Base-by-base conservation (phyloP, 2,797 vertebrate species). In the Arrhamphus sclerolepis region DNA sequence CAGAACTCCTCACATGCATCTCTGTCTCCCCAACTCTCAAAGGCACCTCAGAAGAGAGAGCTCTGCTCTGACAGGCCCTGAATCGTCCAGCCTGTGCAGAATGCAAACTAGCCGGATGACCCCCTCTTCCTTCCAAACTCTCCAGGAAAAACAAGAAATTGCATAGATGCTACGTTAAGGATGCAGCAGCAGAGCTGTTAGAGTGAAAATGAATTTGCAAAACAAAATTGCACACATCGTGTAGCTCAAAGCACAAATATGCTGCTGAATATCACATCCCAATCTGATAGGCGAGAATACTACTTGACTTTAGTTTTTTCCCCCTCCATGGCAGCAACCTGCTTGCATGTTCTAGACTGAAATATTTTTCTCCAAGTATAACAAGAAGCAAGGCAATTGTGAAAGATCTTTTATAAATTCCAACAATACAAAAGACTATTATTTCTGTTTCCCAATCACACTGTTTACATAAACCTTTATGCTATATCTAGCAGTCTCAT, bases 91-190 rank as follows among this genome's bases (percentile, higher is more conserved):
- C 71, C 70, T 83, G 82, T 56, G 70, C 74, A 59, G 89, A 89
- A 91, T 90, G 87, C 78, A 88, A 89, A 91, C 56, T 22, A 90
- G 72, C 62, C 60, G n/a, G 57, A 84, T 69, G 80, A 72, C 68
- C 73, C 77, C 80, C 70, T 80, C 72, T 62, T 74, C 68, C 62
- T 67, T 72, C 52, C 38, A 44, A 57, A 31, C 68, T 83, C 65
- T 81, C 76, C 19, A 80, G 76, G 64, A 87, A 77, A 66, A 11
- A 38, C 18, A 31, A 44, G 62, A 50, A 21, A 22, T 40, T 10
- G 7, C 63, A 67, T 38, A 72, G 62, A 77, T 62, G 55, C 49
- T 70, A 31, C 52, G 51, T 81, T 83, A 59, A 66, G 63, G 74
- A 81, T 81, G 78, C 67, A 60, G 75, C 2, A 43, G 68, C 22